Evolutionary conservation across 2,113 vertebrate species (phyloP).

Genomic region (Takifugu flavidus): DNA sequence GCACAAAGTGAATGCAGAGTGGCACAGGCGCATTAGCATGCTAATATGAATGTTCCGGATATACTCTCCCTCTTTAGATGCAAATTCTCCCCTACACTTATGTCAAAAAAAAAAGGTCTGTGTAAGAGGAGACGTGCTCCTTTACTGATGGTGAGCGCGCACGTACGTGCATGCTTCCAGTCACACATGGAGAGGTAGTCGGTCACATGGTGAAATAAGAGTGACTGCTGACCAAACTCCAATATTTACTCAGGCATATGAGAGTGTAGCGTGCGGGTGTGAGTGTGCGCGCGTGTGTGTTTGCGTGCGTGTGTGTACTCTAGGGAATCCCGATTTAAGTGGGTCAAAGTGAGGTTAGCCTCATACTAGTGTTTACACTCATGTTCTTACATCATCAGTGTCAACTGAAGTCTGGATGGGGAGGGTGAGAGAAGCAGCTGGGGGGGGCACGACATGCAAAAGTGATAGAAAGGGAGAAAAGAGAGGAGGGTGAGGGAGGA

Average conservation of each 20-base stretch:
- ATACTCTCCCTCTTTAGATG: slow-evolving; percentile 9
- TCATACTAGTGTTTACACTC: slow-evolving; percentile 66
- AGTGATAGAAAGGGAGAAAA: neutral
- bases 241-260: slow-evolving; percentile 67
- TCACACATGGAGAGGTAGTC: slow-evolving; percentile 22
- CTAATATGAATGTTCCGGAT: no score
- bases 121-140: neutral
- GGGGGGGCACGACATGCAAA: neutral
- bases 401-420: slow-evolving; percentile 39
- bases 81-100: slow-evolving; percentile 41
- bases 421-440: slow-evolving; percentile 5
- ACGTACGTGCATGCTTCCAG: slow-evolving; percentile 3
- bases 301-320: slow-evolving; percentile 28
- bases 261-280: slow-evolving; percentile 34
- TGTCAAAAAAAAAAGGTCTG: slow-evolving; percentile 33
- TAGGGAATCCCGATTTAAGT: slow-evolving; percentile 60
- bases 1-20: no score
- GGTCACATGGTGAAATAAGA: slow-evolving; percentile 29
- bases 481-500: neutral
- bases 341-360: slow-evolving; percentile 66
- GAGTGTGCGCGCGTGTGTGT: slow-evolving; percentile 18
- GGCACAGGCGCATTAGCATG: no score
- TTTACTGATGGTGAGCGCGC: slow-evolving; percentile 3
- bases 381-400: slow-evolving; percentile 65
- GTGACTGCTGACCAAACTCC: slow-evolving; percentile 54